Percentiles rank a stretch among this genome's conserved stretches.
Conservation (phyloP, 2,797 vertebrate genomes). For the Coracias cyanogaster region DNA sequence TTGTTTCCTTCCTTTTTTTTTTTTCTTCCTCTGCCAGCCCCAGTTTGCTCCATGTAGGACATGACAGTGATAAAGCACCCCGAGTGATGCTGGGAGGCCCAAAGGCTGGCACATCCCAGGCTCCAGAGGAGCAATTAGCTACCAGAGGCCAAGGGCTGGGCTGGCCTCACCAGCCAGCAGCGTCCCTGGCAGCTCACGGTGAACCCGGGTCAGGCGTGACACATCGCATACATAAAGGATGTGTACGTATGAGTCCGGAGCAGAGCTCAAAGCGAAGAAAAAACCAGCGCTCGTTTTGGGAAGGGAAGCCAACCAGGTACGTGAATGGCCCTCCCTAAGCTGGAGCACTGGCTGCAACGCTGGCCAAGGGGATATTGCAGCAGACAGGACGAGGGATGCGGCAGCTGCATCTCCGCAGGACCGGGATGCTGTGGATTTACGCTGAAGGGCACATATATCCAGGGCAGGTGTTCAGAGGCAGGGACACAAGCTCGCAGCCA, state of each 20-base stretch:
- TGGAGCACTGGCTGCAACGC: fast-evolving
- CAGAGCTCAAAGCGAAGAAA: not conserved
- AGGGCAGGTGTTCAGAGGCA: not conserved
- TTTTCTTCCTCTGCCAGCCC: not conserved
- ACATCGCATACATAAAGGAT: not conserved
- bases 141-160: not conserved
- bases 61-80: not conserved
- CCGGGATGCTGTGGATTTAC: fast-evolving
- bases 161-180: not conserved
- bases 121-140: not conserved
- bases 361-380: not conserved
- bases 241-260: not conserved
- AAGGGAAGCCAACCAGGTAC: not conserved
- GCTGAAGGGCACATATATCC: fast-evolving
- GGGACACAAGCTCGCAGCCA: fast-evolving
- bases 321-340: not conserved
- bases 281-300: fast-evolving
- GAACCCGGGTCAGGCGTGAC: not conserved
- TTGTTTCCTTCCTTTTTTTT: not conserved
- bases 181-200: not conserved
- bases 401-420: not conserved
- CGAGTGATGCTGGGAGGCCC: not conserved
- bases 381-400: not conserved
- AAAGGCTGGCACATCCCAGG: not conserved
- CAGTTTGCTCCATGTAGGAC: not conserved